Percentiles rank a stretch among this genome's conserved stretches.
Evolutionary conservation across 1,140 invertebrate genomes (phyloP).

Genomic region (Sitobion miscanthi): DNA sequence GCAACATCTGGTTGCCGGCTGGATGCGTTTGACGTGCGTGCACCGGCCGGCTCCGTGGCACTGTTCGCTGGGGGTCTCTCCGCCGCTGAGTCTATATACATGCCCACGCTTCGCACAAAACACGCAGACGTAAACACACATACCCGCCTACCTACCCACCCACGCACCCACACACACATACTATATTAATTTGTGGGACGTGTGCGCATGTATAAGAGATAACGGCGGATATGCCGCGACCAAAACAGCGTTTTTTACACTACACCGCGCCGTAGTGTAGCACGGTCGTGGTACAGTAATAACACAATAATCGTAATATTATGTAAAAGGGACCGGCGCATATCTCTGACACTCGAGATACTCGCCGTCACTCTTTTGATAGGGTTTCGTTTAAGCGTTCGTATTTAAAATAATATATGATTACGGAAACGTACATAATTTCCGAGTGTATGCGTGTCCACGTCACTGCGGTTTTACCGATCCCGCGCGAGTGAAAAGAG

Average conservation of each 20-base stretch:
- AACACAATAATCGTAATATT: neutral
- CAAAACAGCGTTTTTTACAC: neutral
- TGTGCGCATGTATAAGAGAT: neutral
- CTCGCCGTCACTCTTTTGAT: neutral
- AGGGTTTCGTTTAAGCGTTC: neutral
- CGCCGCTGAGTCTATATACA: neutral
- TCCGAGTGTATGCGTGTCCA: too few relatives aligned
- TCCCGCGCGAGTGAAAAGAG: neutral
- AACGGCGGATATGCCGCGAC: neutral
- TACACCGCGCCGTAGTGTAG: neutral
- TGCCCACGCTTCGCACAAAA: neutral
- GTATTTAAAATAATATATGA: neutral
- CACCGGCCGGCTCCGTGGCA: neutral
- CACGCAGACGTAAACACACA: neutral
- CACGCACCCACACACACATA: neutral
- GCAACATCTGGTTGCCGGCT: constrained; percentile 53
- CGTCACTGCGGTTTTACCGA: neutral
- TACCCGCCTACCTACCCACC: neutral
- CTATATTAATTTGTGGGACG: neutral
- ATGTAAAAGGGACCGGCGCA: neutral
- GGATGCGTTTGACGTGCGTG: constrained; percentile 36
- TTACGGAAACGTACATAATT: too few relatives aligned
- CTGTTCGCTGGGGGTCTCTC: constrained; percentile 33
- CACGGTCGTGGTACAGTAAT: neutral
- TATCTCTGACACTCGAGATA: neutral